Evolutionary conservation across 2,797 vertebrate genomes (phyloP).

Genomic region (Dendrocincla tyrannina): DNA sequence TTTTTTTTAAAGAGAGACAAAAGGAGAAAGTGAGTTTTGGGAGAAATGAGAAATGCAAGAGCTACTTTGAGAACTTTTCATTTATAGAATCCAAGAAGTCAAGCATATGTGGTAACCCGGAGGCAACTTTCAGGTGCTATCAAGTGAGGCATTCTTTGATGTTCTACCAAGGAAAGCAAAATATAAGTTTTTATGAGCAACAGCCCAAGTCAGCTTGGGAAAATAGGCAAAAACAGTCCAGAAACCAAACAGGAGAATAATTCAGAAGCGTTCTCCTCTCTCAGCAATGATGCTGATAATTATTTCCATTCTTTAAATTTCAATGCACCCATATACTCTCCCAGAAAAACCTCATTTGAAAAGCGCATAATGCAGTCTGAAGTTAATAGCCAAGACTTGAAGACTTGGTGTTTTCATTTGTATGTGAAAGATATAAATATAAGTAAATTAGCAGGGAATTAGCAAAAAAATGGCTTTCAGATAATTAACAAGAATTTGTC

Average conservation of each 20-base stretch:
- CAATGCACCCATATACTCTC: rapidly evolving
- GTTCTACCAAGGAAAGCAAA: background rate
- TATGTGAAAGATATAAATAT: rapidly evolving
- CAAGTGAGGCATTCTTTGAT: background rate
- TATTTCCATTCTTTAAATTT: background rate
- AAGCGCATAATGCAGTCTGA: background rate
- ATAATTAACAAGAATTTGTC: background rate
- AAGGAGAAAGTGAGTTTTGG: background rate
- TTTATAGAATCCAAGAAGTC: background rate
- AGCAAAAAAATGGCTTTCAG: background rate
- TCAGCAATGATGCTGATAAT: background rate
- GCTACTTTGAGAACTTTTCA: background rate
- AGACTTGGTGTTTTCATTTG: background rate
- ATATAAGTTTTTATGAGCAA: background rate
- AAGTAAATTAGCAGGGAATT: background rate
- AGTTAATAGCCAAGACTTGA: background rate
- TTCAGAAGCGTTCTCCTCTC: background rate
- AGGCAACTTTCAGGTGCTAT: background rate
- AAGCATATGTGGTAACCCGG: background rate
- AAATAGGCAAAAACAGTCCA: background rate
- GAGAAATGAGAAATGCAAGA: background rate
- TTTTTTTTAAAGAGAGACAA: background rate
- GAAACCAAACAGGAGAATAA: background rate
- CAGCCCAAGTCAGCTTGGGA: background rate
- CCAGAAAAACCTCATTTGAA: background rate